These are phyloP conservation scores for Periparus ater DNA, from an alignment of 2,797 vertebrate genomes.

Conservation along the genomic window DNA sequence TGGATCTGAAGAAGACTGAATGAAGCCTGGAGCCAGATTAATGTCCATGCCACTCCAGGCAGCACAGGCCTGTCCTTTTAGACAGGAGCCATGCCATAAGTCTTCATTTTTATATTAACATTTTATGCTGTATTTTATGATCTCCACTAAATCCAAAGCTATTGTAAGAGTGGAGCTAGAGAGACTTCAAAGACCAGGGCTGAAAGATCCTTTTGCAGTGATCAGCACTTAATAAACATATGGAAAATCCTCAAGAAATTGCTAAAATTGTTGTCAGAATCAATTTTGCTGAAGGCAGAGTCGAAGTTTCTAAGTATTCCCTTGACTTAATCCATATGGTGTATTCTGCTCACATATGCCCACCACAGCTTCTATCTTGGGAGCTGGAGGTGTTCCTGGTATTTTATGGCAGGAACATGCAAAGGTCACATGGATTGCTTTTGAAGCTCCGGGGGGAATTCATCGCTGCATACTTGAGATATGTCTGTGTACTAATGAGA, in stretches of 20 bases:
- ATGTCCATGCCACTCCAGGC: background rate
- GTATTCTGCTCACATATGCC: constrained; percentile 60
- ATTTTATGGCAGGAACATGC: constrained; percentile 60
- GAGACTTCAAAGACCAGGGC: constrained; percentile 29
- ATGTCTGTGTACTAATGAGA: constrained; percentile 42
- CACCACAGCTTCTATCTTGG: constrained; percentile 61
- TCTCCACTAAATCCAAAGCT: constrained; percentile 19
- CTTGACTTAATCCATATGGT: constrained; percentile 54
- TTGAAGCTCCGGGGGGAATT: constrained; percentile 43
- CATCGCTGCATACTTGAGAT: constrained; percentile 19
- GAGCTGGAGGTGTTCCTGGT: constrained; percentile 64
- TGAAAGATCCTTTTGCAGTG: background rate
- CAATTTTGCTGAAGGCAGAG: constrained; percentile 38
- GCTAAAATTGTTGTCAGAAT: constrained; percentile 20
- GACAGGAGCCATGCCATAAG: background rate
- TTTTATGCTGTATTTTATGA: constrained; percentile 37
- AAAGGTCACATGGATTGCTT: constrained; percentile 59
- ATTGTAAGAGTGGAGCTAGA: background rate
- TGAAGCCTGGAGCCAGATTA: constrained; percentile 5
- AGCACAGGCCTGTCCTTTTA: background rate
- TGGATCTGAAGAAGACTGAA: constrained; percentile 8
- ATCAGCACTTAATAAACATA: background rate
- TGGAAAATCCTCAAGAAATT: constrained; percentile 5
- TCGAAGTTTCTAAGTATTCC: constrained; percentile 14
- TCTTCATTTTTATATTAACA: background rate